Conservation (phyloP, 2,113 vertebrate species). For the Saiga tatarica region DNA sequence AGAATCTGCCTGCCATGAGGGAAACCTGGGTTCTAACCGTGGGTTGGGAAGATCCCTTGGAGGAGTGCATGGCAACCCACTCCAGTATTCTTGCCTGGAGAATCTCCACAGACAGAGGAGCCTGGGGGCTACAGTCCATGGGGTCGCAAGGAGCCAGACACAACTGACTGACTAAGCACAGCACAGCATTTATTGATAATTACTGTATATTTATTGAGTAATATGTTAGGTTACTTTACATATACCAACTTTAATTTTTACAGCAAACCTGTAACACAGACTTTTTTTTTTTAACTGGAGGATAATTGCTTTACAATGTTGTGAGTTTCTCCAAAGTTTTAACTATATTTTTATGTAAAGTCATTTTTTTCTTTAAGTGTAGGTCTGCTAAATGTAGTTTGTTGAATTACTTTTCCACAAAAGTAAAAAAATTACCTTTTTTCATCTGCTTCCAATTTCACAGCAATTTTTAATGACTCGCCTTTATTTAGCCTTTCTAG, state of each 20-base stretch:
- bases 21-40: background rate
- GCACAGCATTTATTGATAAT: background rate
- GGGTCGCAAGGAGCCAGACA: background rate
- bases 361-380: background rate
- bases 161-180: background rate
- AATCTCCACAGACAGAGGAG: background rate
- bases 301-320: background rate
- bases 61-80: background rate
- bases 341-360: background rate
- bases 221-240: background rate
- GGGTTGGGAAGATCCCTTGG: background rate
- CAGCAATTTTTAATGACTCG: background rate
- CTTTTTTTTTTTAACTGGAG: background rate
- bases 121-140: background rate
- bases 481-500: slow-evolving; percentile 26
- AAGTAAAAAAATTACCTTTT: background rate
- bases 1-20: background rate
- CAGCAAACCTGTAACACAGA: background rate
- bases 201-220: background rate
- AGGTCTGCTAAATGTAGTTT: background rate
- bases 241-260: background rate
- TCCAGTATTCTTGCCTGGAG: background rate
- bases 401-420: background rate
- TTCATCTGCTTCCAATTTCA: slow-evolving; percentile 1
- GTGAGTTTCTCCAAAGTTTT: background rate